Percentiles rank a stretch among this genome's conserved stretches.
Conservation (phyloP, 2,888 invertebrate species). For the Ptychoptera contaminata region DNA sequence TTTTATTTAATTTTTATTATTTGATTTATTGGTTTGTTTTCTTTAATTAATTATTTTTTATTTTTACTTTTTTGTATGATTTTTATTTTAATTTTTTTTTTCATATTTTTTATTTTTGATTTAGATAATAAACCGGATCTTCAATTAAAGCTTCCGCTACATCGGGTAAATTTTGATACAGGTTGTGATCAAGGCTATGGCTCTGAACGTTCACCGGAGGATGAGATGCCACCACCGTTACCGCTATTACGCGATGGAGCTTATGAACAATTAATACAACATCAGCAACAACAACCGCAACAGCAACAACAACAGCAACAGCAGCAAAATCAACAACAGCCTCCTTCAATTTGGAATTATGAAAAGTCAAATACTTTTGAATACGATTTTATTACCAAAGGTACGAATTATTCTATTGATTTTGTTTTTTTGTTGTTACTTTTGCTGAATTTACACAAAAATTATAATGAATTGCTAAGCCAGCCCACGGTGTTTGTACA, state of each 20-base stretch:
- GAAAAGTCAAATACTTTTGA: constrained; percentile 22
- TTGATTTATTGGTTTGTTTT: neutral
- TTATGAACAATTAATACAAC: constrained; percentile 37
- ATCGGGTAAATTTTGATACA: constrained; percentile 26
- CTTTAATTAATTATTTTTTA: neutral
- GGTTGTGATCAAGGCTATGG: constrained; percentile 61
- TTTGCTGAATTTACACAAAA: neutral
- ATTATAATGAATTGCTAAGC: too few relatives aligned
- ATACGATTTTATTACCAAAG: constrained; percentile 53
- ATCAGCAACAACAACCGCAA: constrained; percentile 34
- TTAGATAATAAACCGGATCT: constrained; percentile 10
- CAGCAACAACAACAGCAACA: constrained; percentile 37
- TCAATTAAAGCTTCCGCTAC: constrained; percentile 12
- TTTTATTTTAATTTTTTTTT: neutral
- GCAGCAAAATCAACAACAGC: too few relatives aligned
- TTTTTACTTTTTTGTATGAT: neutral
- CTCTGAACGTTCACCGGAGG: constrained; percentile 60
- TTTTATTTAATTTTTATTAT: neutral
- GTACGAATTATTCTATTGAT: constrained; percentile 29
- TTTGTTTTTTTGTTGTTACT: neutral
- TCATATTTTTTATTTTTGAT: neutral
- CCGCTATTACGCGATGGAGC: constrained; percentile 28
- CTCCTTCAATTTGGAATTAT: neutral
- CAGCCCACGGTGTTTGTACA: too few relatives aligned
- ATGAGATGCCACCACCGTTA: constrained; percentile 54